phyloP scores from a whole-genome alignment of 2,113 vertebrate species.

The Ailurus styani region DNA sequence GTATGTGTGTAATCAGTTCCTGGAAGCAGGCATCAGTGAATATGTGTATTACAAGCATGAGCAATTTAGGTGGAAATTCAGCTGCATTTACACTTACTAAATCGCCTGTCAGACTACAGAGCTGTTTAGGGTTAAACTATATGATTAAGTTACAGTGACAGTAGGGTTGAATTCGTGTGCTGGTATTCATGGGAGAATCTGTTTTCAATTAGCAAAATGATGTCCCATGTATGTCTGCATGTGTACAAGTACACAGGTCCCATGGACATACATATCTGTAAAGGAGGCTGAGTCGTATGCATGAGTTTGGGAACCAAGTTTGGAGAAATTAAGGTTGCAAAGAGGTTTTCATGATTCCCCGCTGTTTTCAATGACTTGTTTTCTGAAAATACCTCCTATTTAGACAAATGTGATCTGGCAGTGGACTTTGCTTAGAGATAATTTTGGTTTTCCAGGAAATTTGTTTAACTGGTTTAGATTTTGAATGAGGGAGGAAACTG shows the following conservation, averaged over 20 bases:
- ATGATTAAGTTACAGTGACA: not conserved
- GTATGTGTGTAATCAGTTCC: not conserved
- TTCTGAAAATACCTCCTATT: not conserved
- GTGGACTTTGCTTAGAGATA: not conserved
- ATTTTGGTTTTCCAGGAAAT: conserved; percentile 26
- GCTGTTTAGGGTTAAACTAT: not conserved
- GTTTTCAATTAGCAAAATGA: not conserved
- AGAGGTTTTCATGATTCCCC: not conserved
- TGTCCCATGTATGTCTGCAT: not conserved
- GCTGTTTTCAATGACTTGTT: not conserved
- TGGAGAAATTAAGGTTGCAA: not conserved
- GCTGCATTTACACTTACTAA: not conserved
- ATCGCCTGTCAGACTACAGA: not conserved
- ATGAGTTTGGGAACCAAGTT: not conserved
- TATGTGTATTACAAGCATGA: not conserved
- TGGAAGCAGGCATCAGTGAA: not conserved
- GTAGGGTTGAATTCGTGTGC: not conserved
- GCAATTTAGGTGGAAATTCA: not conserved
- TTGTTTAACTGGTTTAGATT: not conserved
- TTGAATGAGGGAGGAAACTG: not conserved
- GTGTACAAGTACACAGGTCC: not conserved
- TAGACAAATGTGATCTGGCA: not conserved
- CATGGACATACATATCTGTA: not conserved
- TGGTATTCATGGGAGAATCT: not conserved
- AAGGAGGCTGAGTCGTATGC: not conserved